Evolutionary conservation across 2,113 vertebrate species (phyloP), one percentile per base, ranked within the genome.

Genomic region (Heterocephalus glaber): DNA sequence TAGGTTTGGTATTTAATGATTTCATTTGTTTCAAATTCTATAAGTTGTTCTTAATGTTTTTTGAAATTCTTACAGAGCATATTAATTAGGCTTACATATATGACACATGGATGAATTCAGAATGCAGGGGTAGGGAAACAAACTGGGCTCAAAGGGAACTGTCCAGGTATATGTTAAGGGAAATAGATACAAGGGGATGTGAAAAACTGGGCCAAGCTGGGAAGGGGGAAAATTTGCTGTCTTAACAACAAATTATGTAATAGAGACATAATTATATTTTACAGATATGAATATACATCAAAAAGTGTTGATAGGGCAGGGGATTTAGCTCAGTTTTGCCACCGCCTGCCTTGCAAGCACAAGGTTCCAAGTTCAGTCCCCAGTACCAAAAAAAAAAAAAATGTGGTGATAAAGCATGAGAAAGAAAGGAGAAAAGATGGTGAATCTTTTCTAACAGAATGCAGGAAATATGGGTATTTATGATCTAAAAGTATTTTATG

Each of bases 111-210:
- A n/a, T 20, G 63, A 70, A 41, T 65, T 89, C 20, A 74, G n/a
- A 89, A 89, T 26, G 4, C 35, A 83, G 1, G 28, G 6, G 16
- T 28, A 94, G 52, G 30, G 5, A 89, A 74, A 63, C 19, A 20
- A 1, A 44, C 30, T 63, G 20, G 41, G 6, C 1, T 22, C 74
- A 14, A 54, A 54, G 56, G 35, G 8, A 82, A 14, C 41, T 54
- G 5, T 20, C 26, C 19, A 47, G 13, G 11, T 47, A 2, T 28
- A 13, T 56, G 35, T 17, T 47, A 9, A 10, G 24, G 9, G 28
- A 1, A 49, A 2, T 33, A 41, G 19, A 24, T 5, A 56, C 4
- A 7, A 24, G n/a, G 5, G 38, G 12, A 70, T 4, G 9, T 11
- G 19, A 56, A 33, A 5, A 22, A 4, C 0, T 56, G 10, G 13